Evolutionary conservation across 2,113 vertebrate species (phyloP), one percentile per base, ranked within the genome.

Genomic region (Chelonoidis abingdonii): DNA sequence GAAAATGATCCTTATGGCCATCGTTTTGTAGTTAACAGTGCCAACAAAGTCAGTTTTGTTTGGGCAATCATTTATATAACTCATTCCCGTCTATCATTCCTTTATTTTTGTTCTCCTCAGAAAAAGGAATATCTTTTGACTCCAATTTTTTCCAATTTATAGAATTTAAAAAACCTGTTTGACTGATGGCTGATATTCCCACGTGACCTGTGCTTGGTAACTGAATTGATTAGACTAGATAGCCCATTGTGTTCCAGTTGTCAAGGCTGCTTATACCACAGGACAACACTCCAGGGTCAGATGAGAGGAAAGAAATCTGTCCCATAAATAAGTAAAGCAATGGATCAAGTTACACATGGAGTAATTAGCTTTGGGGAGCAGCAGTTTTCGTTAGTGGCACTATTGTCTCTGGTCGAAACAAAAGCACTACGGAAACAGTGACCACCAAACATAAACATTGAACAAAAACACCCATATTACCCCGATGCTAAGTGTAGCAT

Each of bases 1-100:
- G 57, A 94, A 98, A 95, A 95, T 53, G 53, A 84, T 79, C 93
- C 94, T 65, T 93, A 95, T 90, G 5, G 83, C 53, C 78, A 95
- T 84, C 22, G 57, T 80, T 96, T 93, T 88, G 90, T 16, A 75
- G 59, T 89, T 83, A 81, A 84, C 24, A 79, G 50, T 52, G 62
- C 86, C 93, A 76, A 95, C 72, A 94, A 75, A 14, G 72, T 12
- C 78, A 52, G 84, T 53, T 72, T 87, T 83, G 65, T 91, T n/a
- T n/a, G n/a, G n/a, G 31, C n/a, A 35, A 80, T 49, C 12, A 47
- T n/a, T 56, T 24, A 25, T 57, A 65, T 41, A 76, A 76, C 80
- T 29, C 4, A n/a, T 95, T 84, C 62, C 52, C 59, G 52, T 59
- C 84, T 86, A 53, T 95, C 10, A 75, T 53, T 93, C 53, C 54